Conservation (phyloP, 92 coral and sea anemone genomes). For the Palythoa heliodiscus region DNA sequence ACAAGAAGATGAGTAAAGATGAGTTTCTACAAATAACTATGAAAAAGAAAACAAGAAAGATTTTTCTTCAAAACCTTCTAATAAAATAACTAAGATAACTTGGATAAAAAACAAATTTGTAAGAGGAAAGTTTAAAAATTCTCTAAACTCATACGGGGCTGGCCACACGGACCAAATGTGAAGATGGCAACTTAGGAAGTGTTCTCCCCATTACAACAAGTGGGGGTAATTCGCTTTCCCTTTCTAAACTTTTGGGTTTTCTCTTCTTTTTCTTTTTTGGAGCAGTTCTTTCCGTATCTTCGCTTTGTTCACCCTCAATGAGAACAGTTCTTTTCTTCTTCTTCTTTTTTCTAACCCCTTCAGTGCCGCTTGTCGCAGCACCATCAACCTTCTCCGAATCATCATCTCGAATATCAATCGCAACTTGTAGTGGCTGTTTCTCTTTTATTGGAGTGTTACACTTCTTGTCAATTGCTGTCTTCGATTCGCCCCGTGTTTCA, state of each 20-base stretch:
- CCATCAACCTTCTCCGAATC: conserved; percentile 10
- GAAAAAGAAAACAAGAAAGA: background rate
- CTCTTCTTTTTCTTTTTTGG: conserved; percentile 39
- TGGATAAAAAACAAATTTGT: background rate
- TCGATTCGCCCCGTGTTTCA: background rate
- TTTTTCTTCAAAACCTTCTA: background rate
- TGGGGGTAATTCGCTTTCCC: conserved; percentile 28
- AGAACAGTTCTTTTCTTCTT: conserved; percentile 26
- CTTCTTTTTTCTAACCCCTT: conserved; percentile 23
- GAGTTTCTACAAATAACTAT: background rate
- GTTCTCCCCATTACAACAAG: conserved; percentile 31
- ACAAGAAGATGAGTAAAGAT: background rate
- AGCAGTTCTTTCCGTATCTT: conserved; percentile 22
- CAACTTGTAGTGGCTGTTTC: conserved; percentile 25
- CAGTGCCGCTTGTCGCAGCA: background rate
- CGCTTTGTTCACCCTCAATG: conserved; percentile 19
- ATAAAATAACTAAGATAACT: background rate
- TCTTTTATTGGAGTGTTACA: background rate
- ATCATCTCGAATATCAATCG: conserved; percentile 11
- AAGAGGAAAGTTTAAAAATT: background rate
- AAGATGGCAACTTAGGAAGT: conserved; percentile 18
- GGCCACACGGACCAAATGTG: background rate
- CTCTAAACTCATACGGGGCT: background rate
- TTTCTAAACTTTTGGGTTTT: conserved; percentile 14
- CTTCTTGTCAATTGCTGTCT: background rate